Evolutionary conservation across 2,797 vertebrate species (phyloP).

Genomic region (Kryptopterus vitreolus): DNA sequence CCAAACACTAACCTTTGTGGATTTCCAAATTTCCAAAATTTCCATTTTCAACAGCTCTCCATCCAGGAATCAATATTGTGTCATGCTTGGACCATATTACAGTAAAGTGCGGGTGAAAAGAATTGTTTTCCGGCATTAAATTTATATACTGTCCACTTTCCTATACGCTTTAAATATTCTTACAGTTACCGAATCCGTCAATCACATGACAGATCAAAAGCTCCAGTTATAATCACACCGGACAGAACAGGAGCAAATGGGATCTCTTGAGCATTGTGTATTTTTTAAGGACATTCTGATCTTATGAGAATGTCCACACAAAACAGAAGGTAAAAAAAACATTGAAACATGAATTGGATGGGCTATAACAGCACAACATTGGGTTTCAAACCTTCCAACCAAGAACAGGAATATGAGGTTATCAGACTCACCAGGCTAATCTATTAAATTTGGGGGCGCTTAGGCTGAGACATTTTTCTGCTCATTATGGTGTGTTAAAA

Average conservation of each 20-base stretch:
- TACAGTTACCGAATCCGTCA: too few species aligned
- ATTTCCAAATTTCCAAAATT: too few species aligned
- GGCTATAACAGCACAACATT: too few species aligned
- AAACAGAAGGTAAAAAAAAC: not conserved
- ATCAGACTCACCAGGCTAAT: not conserved
- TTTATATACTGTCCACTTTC: too few species aligned
- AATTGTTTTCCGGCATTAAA: not conserved
- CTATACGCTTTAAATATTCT: too few species aligned
- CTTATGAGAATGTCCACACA: not conserved
- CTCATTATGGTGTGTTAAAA: too few species aligned
- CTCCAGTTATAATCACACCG: not conserved
- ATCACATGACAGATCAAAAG: too few species aligned
- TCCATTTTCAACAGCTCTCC: not conserved
- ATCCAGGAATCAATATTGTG: not conserved
- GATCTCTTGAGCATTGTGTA: not conserved
- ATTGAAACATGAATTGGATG: too few species aligned
- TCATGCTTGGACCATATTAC: not conserved
- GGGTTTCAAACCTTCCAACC: not conserved
- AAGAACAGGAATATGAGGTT: not conserved
- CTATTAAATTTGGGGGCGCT: too few species aligned
- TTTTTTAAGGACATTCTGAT: not conserved
- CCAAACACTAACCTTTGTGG: not conserved
- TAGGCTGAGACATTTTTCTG: too few species aligned
- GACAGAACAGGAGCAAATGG: not conserved
- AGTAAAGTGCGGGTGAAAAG: not conserved